Base-by-base conservation (phyloP, 2,797 vertebrate species). In the Coranthus polyacanthus region DNA sequence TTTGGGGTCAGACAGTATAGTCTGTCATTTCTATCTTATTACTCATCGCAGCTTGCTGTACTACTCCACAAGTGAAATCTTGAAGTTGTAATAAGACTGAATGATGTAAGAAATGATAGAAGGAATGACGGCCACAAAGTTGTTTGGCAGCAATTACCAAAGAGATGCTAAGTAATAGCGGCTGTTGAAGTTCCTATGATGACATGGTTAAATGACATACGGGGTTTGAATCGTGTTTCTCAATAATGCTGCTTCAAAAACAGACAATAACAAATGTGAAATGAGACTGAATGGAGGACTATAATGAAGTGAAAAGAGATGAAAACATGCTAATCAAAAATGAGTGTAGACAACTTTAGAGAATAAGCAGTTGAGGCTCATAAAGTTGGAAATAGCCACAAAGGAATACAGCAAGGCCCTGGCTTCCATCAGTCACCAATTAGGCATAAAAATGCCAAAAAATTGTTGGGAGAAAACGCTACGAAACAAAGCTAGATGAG, bases 1-100 rank as follows among this genome's bases (percentile, higher is more conserved):
- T 82, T 49, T 75, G 24, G 32, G 75, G 79, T 84, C 67, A 78
- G 58, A 63, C 49, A 56, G 12, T 42, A 69, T 46, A 69, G 71
- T 84, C 17, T 20, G 18, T 70, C 53, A n/a, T n/a, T 62, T 50
- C 36, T 43, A 46, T 60, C 39, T 47, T 29, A 68, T 65, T 55
- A 72, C 36, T 67, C 39, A 51, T 41, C 39, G 54, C 29, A 60
- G 46, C 47, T 51, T 45, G 39, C 41, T 52, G 55, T 56, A 29
- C 0, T 18, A 36, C 8, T 38, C 7, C 22, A 67, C 26, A 79
- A 65, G 6, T 29, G 44, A 73, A 41, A 38, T 13, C 17, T 3
- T 63, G 12, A 43, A 42, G 39, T 36, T 2, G 7, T 61, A 79
- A 54, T 45, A 39, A 57, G 5, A 60, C 34, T 12, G 49, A 61